A percentile compares a stretch with the other conserved stretches of the same genome.
Evolutionary conservation across 2,113 vertebrate genomes (phyloP).

Genomic region (Petrocephalus microphthalmus): DNA sequence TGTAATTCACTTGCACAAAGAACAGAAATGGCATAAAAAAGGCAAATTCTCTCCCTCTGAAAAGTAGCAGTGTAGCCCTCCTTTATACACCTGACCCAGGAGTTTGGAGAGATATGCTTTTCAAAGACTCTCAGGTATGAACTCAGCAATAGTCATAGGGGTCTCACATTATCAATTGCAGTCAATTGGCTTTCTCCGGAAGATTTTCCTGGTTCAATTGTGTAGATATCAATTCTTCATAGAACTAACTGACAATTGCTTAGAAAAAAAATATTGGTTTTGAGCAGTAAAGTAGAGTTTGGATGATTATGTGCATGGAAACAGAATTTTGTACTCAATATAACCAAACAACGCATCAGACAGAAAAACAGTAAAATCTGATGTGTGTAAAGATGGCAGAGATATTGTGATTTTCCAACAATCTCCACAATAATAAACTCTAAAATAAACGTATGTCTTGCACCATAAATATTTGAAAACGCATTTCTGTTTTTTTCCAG

Average conservation of each 20-base stretch:
- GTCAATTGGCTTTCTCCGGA: neutral
- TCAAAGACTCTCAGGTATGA: neutral
- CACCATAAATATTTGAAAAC: neutral
- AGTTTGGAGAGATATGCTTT: neutral
- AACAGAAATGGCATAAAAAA: conserved; percentile 48
- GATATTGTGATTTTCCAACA: neutral
- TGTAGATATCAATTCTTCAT: neutral
- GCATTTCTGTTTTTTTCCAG: neutral
- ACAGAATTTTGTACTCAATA: neutral
- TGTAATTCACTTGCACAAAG: conserved; percentile 49
- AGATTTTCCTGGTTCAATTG: neutral
- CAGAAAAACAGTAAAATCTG: neutral
- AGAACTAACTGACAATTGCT: neutral
- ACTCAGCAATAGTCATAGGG: neutral
- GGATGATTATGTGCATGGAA: neutral
- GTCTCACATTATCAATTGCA: neutral
- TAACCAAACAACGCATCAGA: neutral
- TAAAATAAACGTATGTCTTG: neutral
- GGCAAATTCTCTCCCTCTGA: conserved; percentile 34
- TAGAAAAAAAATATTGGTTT: neutral
- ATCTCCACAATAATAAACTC: neutral
- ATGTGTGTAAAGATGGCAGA: neutral
- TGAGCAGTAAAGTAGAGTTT: neutral
- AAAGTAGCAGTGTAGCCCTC: conserved; percentile 31
- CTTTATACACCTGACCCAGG: conserved; percentile 2